phyloP scores from a whole-genome alignment of 2,888 invertebrate genomes.

The Plebejus argus region DNA sequence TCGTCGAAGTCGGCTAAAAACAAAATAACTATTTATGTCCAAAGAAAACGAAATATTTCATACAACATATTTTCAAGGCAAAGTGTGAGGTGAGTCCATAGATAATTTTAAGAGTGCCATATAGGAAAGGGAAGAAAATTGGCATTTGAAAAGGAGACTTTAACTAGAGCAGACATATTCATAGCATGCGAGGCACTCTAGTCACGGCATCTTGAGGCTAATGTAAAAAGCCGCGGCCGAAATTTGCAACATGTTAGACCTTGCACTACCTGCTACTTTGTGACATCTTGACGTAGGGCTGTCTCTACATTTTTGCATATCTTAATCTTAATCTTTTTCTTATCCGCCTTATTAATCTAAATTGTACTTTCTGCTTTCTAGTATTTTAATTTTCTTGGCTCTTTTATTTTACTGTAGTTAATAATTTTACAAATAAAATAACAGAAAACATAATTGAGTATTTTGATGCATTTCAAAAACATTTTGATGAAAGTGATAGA shows the following conservation, averaged over 20 bases:
- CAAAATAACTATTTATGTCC: background rate
- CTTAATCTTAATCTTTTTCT: conserved; percentile 9
- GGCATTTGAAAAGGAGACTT: conserved; percentile 37
- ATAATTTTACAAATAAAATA: too few species aligned
- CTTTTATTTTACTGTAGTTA: background rate
- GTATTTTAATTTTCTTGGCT: background rate
- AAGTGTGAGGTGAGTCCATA: background rate
- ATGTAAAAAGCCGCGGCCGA: conserved; percentile 62
- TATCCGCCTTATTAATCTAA: background rate
- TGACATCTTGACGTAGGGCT: conserved; percentile 75
- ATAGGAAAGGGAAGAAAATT: conserved; percentile 4
- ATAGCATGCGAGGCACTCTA: conserved; percentile 52
- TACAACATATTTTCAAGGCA: background rate
- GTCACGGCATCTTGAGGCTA: conserved; percentile 49
- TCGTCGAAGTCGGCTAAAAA: too few species aligned
- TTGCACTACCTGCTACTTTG: conserved; percentile 77
- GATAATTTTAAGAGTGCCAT: background rate
- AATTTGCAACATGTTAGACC: conserved; percentile 65
- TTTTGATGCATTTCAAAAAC: too few species aligned
- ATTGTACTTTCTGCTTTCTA: background rate
- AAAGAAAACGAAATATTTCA: background rate
- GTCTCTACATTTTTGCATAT: conserved; percentile 44
- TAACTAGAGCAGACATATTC: conserved; percentile 57
- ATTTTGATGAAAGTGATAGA: too few species aligned
- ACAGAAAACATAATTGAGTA: too few species aligned